A percentile compares a stretch with the other conserved stretches of the same genome.
Conservation (phyloP, 2,113 vertebrate genomes). For the Petromus typicus region DNA sequence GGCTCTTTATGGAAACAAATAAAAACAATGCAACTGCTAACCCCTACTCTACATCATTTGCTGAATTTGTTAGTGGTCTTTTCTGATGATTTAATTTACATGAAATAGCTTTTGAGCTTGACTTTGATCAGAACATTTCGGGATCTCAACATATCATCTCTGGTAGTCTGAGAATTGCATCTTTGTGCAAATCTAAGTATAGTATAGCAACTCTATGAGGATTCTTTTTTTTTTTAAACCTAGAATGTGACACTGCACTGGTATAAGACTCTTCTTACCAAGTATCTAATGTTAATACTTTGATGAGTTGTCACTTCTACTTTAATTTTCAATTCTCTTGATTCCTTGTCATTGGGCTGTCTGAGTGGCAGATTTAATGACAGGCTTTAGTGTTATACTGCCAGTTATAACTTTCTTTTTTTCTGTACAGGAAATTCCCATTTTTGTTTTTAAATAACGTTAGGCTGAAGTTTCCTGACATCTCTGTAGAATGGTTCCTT, state of each 20-base stretch:
- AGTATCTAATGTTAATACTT: neutral
- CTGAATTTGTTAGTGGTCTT: neutral
- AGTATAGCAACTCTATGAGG: neutral
- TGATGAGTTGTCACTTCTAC: constrained; percentile 14
- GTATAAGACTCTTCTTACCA: neutral
- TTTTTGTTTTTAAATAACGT: neutral
- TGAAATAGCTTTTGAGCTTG: neutral
- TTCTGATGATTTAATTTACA: neutral
- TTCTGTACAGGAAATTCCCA: neutral
- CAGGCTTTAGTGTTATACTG: neutral
- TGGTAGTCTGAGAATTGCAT: neutral
- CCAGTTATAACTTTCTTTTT: neutral
- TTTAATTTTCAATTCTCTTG: constrained; percentile 16
- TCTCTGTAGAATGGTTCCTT: neutral
- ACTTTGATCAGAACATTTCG: neutral
- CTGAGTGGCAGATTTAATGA: neutral
- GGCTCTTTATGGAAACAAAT: neutral
- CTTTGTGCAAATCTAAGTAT: neutral
- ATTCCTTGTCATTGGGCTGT: neutral
- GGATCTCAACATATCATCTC: neutral
- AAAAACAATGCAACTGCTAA: neutral
- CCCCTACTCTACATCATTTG: neutral
- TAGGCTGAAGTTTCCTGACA: neutral
- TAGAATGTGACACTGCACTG: neutral
- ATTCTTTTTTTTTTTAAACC: neutral